Conservation (phyloP, 1,140 invertebrate genomes). For the Hylyphantes graminicola region DNA sequence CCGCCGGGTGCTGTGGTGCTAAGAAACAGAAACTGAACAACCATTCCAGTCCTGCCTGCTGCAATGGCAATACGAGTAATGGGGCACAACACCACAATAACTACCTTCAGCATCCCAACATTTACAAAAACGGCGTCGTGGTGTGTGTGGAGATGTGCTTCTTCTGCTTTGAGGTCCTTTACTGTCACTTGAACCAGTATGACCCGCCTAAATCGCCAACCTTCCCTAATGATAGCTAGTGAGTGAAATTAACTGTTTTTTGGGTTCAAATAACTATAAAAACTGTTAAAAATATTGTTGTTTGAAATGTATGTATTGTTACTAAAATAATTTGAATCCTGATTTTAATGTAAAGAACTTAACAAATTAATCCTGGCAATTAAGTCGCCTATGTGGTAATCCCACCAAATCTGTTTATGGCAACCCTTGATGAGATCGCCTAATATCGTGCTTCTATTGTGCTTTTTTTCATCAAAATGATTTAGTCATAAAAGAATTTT, state of each 20-base stretch:
- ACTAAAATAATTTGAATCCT: too few species aligned
- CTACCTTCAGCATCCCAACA: slow-evolving; percentile 22
- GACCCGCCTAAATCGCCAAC: slow-evolving; percentile 88
- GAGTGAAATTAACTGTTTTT: slow-evolving; percentile 71
- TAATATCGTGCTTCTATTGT: too few species aligned
- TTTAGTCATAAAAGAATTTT: too few species aligned
- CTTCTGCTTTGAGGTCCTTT: slow-evolving; percentile 98
- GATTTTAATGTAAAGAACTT: too few species aligned
- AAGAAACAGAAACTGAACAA: slow-evolving; percentile 90
- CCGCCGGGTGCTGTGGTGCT: slow-evolving; percentile 86
- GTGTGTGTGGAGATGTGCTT: slow-evolving; percentile 96
- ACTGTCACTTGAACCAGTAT: slow-evolving; percentile 91
- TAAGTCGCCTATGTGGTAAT: too few species aligned
- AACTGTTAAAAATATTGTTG: too few species aligned
- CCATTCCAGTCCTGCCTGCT: slow-evolving; percentile 60
- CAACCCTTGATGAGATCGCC: too few species aligned
- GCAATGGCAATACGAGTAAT: slow-evolving; percentile 47
- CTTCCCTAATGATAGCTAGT: slow-evolving; percentile 96
- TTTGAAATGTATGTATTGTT: too few species aligned
- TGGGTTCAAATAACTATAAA: too few species aligned
- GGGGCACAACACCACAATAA: slow-evolving; percentile 28
- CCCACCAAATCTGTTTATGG: too few species aligned
- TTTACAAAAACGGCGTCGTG: slow-evolving; percentile 71
- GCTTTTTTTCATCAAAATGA: too few species aligned
- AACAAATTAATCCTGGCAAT: too few species aligned